Evolutionary conservation across 2,113 vertebrate species (phyloP), one percentile per base, ranked within the genome.

Genomic region (Daboia siamensis): DNA sequence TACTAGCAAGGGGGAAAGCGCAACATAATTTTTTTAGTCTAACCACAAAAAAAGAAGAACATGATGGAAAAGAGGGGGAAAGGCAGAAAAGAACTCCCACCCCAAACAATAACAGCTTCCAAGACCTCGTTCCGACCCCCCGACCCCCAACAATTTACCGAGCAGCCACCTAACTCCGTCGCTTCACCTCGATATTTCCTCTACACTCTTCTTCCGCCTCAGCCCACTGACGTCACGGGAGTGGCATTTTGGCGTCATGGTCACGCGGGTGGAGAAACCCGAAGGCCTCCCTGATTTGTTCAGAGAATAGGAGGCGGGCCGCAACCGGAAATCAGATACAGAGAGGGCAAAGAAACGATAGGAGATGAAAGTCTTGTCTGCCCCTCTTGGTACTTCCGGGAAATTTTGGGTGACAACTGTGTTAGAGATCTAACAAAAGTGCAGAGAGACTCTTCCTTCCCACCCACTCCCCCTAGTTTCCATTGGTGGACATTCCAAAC

Each of bases 121-220:
- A 20, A 55, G 8, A 20, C 52, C 52, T 21, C 33, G 4, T 17
- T 23, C 55, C 3, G 33, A 57, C n/a, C 3, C 10, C 4, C 54
- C 4, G 39, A 39, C 52, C 29, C 52, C 24, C 29, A 5, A 0
- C 91, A 11, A 26, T 88, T 93, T 59, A 90, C 92, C 88, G 44
- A 90, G 5, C 55, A 85, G 54, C 1, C 24, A 0, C 24, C 39
- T 20, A 26, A 46, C 20, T 20, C 26, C 17, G 39, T 61, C 33
- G 69, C 3, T 84, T 55, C 44, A 1, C 39, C 24, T 33, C 8
- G 56, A 91, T 92, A 59, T 61, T 90, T 87, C 55, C 52, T 86
- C 46, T 3, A 56, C 57, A 48, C 64, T 88, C 95, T 94, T 95
- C 95, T 96, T 96, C 95, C 95, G 94, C 90, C 92, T 95, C 91